Base-by-base conservation (phyloP, 2,888 invertebrate species). In the Digitonthophagus gazella region DNA sequence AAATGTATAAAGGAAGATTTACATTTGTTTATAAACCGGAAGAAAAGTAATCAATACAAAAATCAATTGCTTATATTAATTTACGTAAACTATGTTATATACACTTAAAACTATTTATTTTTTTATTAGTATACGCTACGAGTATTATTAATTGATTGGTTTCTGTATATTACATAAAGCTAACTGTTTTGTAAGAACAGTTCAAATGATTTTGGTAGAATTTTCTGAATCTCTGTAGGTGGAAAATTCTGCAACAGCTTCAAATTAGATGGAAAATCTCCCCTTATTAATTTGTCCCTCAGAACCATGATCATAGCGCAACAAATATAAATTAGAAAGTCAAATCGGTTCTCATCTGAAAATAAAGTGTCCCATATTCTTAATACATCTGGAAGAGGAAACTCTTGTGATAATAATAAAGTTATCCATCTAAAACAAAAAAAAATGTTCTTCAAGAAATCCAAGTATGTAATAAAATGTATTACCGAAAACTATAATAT, bases 301-400 rank as follows among this genome's bases (percentile, higher is more conserved):
- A 97, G 85, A 75, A 96, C 88, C 76, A 96, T 95, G 83, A 99
- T 93, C 98, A 99, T 99, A 77, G 98, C 95, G 85, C 96, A 95
- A 83, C 98, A 98, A 69, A 98, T 91, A 80, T 92, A 90, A 72
- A 96, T 92, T 1, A 98, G 89, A 79, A 96, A 97, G 77, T 93
- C 90, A 81, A 98, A 98, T 78, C 98, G 88, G 67, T 91, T 87
- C 66, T 90, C 87, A 83, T 98, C 97, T 0, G 98, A 91, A 80
- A 99, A 95, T 66, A 99, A 83, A 0, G 97, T 93, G 82, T 99
- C 99, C 99, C 99, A 99, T 78, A 99, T 92, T 72, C 97, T 88
- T 77, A 98, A 90, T 0, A 99, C 96, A 83, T 99, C 98, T 57
- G 99, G 98, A 74, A 99, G 85, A 16, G 96, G 93, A 83, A 98